These are phyloP conservation scores for Ophioninae sp. DNA, from an alignment of 2,888 invertebrate species.

Conservation along the genomic window DNA sequence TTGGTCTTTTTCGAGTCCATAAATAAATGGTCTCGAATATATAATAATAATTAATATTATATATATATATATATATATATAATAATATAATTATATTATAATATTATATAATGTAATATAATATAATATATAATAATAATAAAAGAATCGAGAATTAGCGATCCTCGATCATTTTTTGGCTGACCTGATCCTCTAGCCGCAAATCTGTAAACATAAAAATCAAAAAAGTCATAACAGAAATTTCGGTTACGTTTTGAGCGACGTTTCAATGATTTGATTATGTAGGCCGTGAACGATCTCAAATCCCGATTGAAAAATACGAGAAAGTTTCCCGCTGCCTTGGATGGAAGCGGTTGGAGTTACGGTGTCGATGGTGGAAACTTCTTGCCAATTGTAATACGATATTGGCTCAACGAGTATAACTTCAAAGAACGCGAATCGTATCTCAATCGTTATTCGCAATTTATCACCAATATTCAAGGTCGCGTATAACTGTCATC, in stretches of 20 bases:
- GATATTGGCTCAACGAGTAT: slow-evolving; percentile 84
- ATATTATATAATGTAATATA: too few species aligned
- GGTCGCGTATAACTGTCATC: slow-evolving; percentile 59
- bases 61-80: too few species aligned
- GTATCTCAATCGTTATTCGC: slow-evolving; percentile 82
- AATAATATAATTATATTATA: too few species aligned
- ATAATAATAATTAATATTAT: too few species aligned
- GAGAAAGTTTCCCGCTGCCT: slow-evolving; percentile 65
- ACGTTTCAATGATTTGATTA: not conserved
- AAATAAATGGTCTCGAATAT: too few species aligned
- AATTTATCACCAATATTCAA: slow-evolving; percentile 74
- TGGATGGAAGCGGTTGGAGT: slow-evolving; percentile 73
- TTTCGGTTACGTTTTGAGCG: not conserved
- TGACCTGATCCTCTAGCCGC: not conserved
- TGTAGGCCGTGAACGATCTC: slow-evolving; percentile 78
- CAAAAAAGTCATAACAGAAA: not conserved
- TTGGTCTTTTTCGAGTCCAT: not conserved
- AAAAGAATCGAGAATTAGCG: not conserved
- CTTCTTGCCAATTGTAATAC: slow-evolving; percentile 79
- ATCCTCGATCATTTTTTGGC: not conserved
- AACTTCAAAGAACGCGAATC: slow-evolving; percentile 83
- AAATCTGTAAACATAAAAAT: too few species aligned
- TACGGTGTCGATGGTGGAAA: slow-evolving; percentile 83
- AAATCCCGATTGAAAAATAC: slow-evolving; percentile 77
- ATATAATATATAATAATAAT: too few species aligned